These are phyloP conservation scores for Cecidostiba fungosa DNA, from an alignment of 2,888 invertebrate genomes.

Conservation along the genomic window DNA sequence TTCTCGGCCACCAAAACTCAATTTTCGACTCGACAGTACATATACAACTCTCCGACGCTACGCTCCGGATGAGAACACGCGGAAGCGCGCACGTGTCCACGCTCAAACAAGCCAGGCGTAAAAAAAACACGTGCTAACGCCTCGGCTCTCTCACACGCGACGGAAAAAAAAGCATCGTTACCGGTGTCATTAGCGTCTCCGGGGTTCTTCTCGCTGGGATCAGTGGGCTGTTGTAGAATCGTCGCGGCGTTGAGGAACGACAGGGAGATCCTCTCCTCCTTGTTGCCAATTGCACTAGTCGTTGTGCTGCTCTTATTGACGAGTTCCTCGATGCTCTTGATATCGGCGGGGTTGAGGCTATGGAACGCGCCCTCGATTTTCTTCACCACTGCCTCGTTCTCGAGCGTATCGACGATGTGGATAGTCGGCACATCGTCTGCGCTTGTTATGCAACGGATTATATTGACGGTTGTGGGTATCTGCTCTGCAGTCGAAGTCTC, in stretches of 20 bases:
- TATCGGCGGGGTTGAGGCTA: conserved; percentile 61
- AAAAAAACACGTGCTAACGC: background rate
- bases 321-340: conserved; percentile 64
- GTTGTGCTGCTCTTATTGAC: conserved; percentile 58
- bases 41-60: background rate
- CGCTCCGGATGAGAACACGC: background rate
- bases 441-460: conserved; percentile 74
- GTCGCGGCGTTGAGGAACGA: conserved; percentile 70
- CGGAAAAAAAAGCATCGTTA: background rate
- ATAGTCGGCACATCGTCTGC: conserved; percentile 76
- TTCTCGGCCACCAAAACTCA: background rate
- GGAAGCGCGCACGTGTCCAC: background rate
- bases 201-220: background rate
- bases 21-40: background rate
- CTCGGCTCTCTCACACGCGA: background rate
- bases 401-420: conserved; percentile 76
- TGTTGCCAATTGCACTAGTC: background rate
- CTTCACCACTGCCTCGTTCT: conserved; percentile 68
- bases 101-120: background rate
- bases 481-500: conserved; percentile 24
- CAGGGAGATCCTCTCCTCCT: conserved; percentile 53
- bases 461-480: conserved; percentile 67
- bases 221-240: conserved; percentile 63
- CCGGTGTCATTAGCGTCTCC: background rate
- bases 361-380: conserved; percentile 66